Base-by-base conservation (phyloP, 2,797 vertebrate species). In the Holocentrus rufus region DNA sequence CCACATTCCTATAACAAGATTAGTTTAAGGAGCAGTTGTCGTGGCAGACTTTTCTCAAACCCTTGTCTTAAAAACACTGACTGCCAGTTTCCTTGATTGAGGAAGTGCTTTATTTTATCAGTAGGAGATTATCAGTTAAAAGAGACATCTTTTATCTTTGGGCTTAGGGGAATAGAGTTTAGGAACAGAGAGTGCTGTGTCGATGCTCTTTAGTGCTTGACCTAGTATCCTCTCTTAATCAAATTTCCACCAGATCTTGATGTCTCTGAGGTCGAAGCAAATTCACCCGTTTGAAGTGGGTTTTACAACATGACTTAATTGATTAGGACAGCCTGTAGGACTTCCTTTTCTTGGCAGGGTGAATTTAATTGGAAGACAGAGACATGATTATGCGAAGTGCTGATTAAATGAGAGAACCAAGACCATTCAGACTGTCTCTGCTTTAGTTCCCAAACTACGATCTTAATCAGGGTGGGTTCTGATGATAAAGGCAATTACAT, bases 331-430 rank as follows among this genome's bases (percentile, higher is more conserved):
- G 85, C 73, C 82, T 65, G 72, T 17, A 67, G 72, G 75, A 79
- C 83, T 84, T 88, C 81, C 77, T 83, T 79, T 87, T 85, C 77
- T 84, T 77, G 75, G 70, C 72, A 72, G 76, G 63, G 71, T 58
- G 75, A 80, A 87, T 87, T 89, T 86, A 89, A 89, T 89, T 90
- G 86, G 74, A 85, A 84, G 86, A 87, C 73, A 65, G 63, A 86
- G 88, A 89, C 84, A 60, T 85, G 85, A 93, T 92, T 89, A 90
- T 23, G 60, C 90, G 85, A 90, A 89, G 85, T 86, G 75, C 81
- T 91, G 89, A 91, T 93, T 90, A 84, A 87, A 89, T 84, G 87
- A 93, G 79, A 83, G 66, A 73, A 83, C 85, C 73, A 76, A 74
- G 87, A 77, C 44, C 72, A 71, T 59, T 68, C 63, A 65, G 60